Evolutionary conservation across 2,888 invertebrate species (phyloP).

Genomic region (Atethmia centrago): DNA sequence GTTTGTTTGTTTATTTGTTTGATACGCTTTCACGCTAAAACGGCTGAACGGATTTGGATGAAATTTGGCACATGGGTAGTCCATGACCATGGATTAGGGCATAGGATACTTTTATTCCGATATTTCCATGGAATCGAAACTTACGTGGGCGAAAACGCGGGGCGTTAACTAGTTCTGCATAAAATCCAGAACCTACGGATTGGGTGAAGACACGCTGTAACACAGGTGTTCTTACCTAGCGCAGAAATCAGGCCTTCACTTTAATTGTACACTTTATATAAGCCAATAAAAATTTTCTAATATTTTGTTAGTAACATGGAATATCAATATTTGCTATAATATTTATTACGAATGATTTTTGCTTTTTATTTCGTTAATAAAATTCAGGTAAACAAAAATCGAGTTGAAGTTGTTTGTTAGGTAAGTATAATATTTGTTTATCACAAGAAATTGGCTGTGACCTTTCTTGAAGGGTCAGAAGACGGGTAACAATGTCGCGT

Average conservation of each 20-base stretch:
- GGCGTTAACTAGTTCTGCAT: too few relatives aligned
- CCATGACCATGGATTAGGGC: too few relatives aligned
- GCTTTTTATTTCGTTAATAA: neutral
- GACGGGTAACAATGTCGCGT: neutral
- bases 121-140: too few relatives aligned
- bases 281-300: neutral
- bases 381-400: too few relatives aligned
- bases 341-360: neutral
- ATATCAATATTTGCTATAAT: neutral
- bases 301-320: neutral
- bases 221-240: neutral
- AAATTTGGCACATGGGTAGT: too few relatives aligned
- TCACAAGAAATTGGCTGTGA: slow-evolving; percentile 9
- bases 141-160: too few relatives aligned
- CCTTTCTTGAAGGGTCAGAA: slow-evolving; percentile 19
- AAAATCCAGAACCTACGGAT: neutral
- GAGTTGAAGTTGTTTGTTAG: neutral
- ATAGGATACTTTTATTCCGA: too few relatives aligned
- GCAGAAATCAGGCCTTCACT: neutral
- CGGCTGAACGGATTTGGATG: too few relatives aligned
- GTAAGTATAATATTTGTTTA: neutral
- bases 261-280: too few relatives aligned
- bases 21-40: too few relatives aligned
- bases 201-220: neutral
- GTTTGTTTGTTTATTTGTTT: too few relatives aligned